Percentiles rank a stretch among this genome's conserved stretches.
Evolutionary conservation across 2,113 vertebrate species (phyloP).

Genomic region (Falco punctatus): DNA sequence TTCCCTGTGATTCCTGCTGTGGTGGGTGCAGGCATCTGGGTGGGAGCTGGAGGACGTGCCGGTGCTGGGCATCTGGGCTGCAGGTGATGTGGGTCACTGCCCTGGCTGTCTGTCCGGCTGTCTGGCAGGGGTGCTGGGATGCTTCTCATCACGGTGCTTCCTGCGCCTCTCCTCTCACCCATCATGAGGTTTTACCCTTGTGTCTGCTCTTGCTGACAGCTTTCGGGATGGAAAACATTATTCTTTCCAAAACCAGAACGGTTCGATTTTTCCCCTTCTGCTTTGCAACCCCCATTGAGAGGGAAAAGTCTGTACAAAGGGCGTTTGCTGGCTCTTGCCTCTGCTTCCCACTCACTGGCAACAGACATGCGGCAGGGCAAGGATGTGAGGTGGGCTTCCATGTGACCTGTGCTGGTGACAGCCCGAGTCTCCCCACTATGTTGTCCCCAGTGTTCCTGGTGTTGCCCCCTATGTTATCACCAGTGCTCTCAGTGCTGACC

Average conservation of each 20-base stretch:
- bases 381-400: background rate
- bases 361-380: background rate
- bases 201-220: background rate
- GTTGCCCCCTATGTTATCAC: too few species aligned
- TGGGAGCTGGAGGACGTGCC: background rate
- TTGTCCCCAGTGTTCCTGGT: background rate
- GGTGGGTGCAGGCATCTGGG: background rate
- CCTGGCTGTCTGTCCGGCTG: background rate
- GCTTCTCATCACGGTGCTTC: background rate
- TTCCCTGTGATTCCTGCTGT: background rate
- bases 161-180: background rate
- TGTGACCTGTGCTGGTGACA: rapidly evolving
- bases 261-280: too few species aligned
- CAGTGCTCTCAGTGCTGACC: background rate
- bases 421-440: background rate
- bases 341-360: background rate
- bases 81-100: background rate
- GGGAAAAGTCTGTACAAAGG: background rate
- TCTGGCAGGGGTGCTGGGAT: background rate
- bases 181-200: background rate
- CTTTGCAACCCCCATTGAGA: background rate
- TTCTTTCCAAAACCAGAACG: background rate
- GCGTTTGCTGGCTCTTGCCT: background rate
- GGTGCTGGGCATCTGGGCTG: background rate
- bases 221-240: background rate